Evolutionary conservation across 1,140 invertebrate species (phyloP), one percentile per base, ranked within the genome.

Genomic region (Drosophila navojoa): DNA sequence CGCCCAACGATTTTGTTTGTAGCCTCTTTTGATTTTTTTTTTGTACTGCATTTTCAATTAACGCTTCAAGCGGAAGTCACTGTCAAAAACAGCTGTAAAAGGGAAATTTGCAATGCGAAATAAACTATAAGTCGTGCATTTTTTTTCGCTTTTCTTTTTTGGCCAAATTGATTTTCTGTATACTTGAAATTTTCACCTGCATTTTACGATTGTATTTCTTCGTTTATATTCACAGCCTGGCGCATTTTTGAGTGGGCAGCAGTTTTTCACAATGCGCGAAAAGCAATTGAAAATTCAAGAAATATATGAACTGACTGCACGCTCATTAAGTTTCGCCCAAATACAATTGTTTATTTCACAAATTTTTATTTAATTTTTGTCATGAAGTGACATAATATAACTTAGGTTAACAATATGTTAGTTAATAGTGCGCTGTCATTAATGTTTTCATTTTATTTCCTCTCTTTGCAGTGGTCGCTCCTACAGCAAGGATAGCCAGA

Each of bases 401-500:
- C 1, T 32, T 32, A 15, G 13, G 19, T 11, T 32, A 27, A 11
- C 13, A 5, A 4, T 10, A n/a, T 50, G 54, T 53, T 42, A 15
- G 3, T 10, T 25, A 64, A 38, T 16, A 55, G 27, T 4, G 27
- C 4, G 4, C 27, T 29, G 27, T 29, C 5, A 29, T 29, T 29
- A 4, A 29, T 47, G 9, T 6, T 55, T 35, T 16, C n/a, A 32
- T 45, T 53, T 57, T 3, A 52, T 19, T 35, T n/a, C 1, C 22
- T 45, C 63, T 32, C 27, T 3, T 84, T 91, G 42, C 86, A 92
- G 91, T 67, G 90, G 90, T 53, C 91, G 87, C 61, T 90, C 91
- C 11, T 92, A 90, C 53, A 92, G 89, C 66, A 92, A 92, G 76
- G 91, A 92, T 68, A 91, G 82, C 71, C 91, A 92, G 62, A 91